These are phyloP conservation scores for Steromphala cineraria DNA, from an alignment of 2,888 invertebrate species.

Conservation along the genomic window DNA sequence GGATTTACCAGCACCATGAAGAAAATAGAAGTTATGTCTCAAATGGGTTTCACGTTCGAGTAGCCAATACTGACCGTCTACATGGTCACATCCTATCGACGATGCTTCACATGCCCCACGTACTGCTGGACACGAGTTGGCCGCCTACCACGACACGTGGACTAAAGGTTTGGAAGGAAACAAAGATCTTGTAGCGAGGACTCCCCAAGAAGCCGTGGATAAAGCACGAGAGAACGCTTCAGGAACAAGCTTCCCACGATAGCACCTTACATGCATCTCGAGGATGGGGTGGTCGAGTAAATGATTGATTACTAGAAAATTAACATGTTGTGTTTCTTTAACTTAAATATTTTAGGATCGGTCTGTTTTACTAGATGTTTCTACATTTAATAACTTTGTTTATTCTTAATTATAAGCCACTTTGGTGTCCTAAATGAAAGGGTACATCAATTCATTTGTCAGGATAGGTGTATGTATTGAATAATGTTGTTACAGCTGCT, in stretches of 20 bases:
- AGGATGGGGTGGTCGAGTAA: neutral
- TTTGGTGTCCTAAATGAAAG: too few species aligned
- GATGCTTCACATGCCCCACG: slow-evolving; percentile 43
- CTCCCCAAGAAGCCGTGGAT: neutral
- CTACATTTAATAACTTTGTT: too few species aligned
- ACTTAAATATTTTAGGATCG: too few species aligned
- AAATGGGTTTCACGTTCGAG: slow-evolving; percentile 33
- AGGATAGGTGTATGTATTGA: too few species aligned
- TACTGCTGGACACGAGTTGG: slow-evolving; percentile 40
- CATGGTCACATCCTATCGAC: slow-evolving; percentile 45
- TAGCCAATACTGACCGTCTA: slow-evolving; percentile 41
- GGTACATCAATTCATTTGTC: too few species aligned
- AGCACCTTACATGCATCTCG: neutral
- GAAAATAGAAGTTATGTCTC: slow-evolving; percentile 27
- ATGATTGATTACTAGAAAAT: too few species aligned
- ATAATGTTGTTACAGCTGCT: too few species aligned
- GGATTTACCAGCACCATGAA: slow-evolving; percentile 17
- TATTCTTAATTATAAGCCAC: too few species aligned
- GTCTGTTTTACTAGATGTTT: too few species aligned
- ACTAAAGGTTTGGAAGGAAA: slow-evolving; percentile 28
- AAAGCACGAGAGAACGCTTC: neutral
- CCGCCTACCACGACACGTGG: slow-evolving; percentile 38
- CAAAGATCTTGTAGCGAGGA: neutral
- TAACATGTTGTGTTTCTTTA: too few species aligned
- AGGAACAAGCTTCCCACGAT: neutral